Base-by-base conservation (phyloP, 2,113 vertebrate genomes). In the Pogona vitticeps region DNA sequence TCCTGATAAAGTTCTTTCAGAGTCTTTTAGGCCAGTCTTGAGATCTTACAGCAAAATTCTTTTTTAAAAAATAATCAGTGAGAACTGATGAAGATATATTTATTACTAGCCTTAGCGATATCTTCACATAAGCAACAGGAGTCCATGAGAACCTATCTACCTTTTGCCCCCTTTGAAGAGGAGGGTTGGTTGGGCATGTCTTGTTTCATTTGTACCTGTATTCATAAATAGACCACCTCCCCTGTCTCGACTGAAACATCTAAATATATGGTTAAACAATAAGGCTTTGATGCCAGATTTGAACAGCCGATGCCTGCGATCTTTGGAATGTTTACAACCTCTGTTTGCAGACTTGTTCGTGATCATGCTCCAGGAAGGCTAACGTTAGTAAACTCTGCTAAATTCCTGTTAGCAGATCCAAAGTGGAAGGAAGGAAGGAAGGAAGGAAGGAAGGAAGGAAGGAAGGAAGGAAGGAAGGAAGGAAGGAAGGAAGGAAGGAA, bases 21-120 rank as follows among this genome's bases (percentile, higher is more conserved):
- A 63, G 28, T 88, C 70, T 63, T 13, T 2, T 26, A 38, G 18
- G 1, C 1, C 6, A 6, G 12, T 1, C 2, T 23, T 77, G 31
- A 65, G 78, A 58, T 42, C 77, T 86, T 80, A 85, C 65, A 81
- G 88, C 58, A 77, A 79, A 86, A 90, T 89, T 88, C 63, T 82
- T 76, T 33, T 58, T 75, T 65, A 13, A 89, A 88, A 83, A 77
- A 52, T 84, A 68, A 40, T 83, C 75, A 20, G 38, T 67, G 71
- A 38, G 73, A 65, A 52, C 40, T 85, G 33, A 1, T 68, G 76
- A 85, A 88, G 82, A 31, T 70, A 89, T 86, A 4, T 1, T 59
- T 42, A 52, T 52, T 10, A 31, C 36, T 10, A 31, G 5, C 23
- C 10, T 52, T 52, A 58, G 21, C 52, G 68, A 6, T 70, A 10